A percentile compares a stretch with the other conserved stretches of the same genome.
phyloP scores from a whole-genome alignment of 2,113 vertebrate genomes.

The Oenanthe oenanthe region DNA sequence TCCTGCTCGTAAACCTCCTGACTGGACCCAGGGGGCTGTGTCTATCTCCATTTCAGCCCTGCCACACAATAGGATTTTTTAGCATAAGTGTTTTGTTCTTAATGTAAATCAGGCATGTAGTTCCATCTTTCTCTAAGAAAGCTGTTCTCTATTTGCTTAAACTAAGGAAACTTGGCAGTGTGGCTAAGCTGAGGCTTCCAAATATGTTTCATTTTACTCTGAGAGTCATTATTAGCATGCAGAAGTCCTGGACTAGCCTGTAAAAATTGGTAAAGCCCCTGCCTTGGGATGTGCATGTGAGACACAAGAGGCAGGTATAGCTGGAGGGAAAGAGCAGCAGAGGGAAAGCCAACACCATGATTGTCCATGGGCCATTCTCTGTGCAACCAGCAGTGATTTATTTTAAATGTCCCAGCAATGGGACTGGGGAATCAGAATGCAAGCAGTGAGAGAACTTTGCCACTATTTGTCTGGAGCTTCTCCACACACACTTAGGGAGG shows the following conservation, averaged over 20 bases:
- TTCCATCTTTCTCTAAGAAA: background rate
- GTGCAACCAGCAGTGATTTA: background rate
- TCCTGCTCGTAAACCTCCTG: background rate
- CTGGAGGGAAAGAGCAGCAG: background rate
- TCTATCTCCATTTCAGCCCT: background rate
- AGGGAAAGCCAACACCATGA: background rate
- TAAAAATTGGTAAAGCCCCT: background rate
- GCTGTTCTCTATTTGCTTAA: background rate
- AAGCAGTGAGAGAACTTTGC: background rate
- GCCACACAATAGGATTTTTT: background rate
- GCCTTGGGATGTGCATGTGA: background rate
- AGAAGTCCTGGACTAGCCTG: background rate
- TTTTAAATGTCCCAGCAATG: background rate
- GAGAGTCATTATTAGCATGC: background rate
- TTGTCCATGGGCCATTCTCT: accelerated
- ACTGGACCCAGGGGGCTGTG: background rate
- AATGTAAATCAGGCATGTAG: background rate
- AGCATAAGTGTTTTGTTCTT: background rate
- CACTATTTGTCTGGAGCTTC: background rate
- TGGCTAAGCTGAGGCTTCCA: background rate
- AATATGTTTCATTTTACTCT: background rate
- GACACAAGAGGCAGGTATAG: background rate
- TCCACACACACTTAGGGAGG: background rate
- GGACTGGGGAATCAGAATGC: background rate
- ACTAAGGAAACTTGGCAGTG: background rate